These are phyloP conservation scores for Micrastur ruficollis DNA, from an alignment of 2,797 vertebrate species.

Conservation along the genomic window DNA sequence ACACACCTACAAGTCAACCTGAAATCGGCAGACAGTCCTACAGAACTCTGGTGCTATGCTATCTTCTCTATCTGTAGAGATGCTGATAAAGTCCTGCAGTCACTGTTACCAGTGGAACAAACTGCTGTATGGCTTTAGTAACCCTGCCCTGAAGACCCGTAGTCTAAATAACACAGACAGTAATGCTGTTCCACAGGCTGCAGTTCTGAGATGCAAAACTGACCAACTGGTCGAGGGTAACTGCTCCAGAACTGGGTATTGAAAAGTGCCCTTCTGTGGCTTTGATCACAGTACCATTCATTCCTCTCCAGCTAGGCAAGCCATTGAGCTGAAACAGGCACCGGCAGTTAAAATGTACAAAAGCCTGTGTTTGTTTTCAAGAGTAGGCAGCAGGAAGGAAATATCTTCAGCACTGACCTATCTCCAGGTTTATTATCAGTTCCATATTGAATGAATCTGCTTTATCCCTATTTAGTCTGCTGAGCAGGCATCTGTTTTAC, in stretches of 20 bases:
- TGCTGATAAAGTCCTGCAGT: not conserved
- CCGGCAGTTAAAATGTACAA: not conserved
- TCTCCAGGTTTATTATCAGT: constrained; percentile 7
- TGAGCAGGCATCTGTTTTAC: constrained; percentile 9
- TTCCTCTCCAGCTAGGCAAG: not conserved
- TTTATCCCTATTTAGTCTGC: not conserved
- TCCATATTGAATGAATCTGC: not conserved
- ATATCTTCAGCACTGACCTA: not conserved
- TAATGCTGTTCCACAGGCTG: not conserved
- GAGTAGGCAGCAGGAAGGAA: not conserved
- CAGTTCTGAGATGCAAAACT: not conserved
- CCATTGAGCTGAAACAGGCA: not conserved
- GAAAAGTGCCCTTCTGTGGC: not conserved
- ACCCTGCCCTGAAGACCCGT: not conserved
- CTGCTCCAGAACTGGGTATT: not conserved
- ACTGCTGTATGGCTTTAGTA: accelerated
- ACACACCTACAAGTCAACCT: not conserved
- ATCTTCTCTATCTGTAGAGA: not conserved
- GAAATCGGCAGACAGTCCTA: not conserved
- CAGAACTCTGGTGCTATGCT: not conserved
- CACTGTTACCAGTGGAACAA: not conserved
- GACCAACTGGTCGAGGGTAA: too few relatives aligned
- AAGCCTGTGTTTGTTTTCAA: not conserved
- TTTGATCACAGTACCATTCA: not conserved
- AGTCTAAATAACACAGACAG: not conserved